Evolutionary conservation across 2,888 invertebrate species (phyloP), one percentile per base, ranked within the genome.

Genomic region (Ligdia adustata): DNA sequence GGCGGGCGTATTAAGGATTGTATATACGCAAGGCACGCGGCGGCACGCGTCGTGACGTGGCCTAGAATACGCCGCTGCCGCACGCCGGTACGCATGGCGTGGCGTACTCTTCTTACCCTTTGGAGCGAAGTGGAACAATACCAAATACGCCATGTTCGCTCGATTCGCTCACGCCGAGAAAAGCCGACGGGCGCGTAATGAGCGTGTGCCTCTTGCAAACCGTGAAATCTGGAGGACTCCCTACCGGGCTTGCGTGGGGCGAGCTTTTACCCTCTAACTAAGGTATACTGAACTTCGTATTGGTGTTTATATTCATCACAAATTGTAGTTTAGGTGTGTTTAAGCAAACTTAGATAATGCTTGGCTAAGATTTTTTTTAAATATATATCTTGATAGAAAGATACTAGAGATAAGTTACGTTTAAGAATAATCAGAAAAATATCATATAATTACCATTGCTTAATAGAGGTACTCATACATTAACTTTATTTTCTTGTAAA

Each of bases 151-250:
- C 35, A 15, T 45, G 37, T 39, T 22, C 41, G 35, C 34, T 41
- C 54, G 37, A 42, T 38, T 49, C 38, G 27, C 22, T 43, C 42
- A 32, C 20, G 32, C 37, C 28, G 18, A 35, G 41, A 35, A 37
- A 38, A 38, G 75, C 76, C 72, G 80, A 76, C 79, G 76, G 68
- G 67, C 75, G 74, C 67, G 63, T 86, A 84, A 84, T 81, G 82
- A 84, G 74, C 74, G 74, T 69, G 77, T 70, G 71, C 68, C 57
- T 48, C 50, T 51, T 52, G 65, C 69, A 60, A 65, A 60, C 68
- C 72, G 64, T 66, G 71, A 68, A 72, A 73, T 67, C 69, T 69
- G 47, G 49, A 70, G 66, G 69, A 58, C 66, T 57, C 59, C 66
- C 68, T 49, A 62, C 60, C 55, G 66, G 35, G 61, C 52, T 42